phyloP scores from a whole-genome alignment of 2,113 vertebrate genomes.

The Periophthalmodon schlosseri region DNA sequence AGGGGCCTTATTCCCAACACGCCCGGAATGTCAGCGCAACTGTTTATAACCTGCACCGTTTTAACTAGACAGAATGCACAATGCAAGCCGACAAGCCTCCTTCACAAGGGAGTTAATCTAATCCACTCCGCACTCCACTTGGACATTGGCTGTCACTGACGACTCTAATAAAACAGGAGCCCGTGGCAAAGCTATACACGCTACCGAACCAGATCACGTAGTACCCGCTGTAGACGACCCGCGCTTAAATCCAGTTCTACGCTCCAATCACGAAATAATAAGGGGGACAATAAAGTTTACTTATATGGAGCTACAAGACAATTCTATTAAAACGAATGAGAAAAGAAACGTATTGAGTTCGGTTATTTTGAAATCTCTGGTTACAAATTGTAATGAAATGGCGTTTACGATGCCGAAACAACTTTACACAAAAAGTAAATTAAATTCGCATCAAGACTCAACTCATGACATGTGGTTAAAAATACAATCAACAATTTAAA shows the following conservation, averaged over 20 bases:
- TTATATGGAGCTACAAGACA: conserved; percentile 11
- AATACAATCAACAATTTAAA: too few species aligned
- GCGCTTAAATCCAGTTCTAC: conserved; percentile 29
- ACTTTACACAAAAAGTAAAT: background rate
- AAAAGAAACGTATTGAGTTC: background rate
- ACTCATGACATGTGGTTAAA: too few species aligned
- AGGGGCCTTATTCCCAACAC: conserved; percentile 57
- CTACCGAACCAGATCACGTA: conserved; percentile 50
- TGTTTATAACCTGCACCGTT: conserved; percentile 64
- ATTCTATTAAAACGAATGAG: conserved; percentile 6
- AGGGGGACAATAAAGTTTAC: conserved; percentile 7
- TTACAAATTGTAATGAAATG: background rate
- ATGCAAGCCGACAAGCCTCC: conserved; percentile 69
- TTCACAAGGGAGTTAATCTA: conserved; percentile 73
- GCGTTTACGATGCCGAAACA: background rate
- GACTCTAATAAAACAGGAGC: conserved; percentile 60
- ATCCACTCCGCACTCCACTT: conserved; percentile 65
- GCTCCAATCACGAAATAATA: conserved; percentile 25
- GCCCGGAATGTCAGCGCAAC: conserved; percentile 56
- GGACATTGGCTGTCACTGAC: conserved; percentile 70
- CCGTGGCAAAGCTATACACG: conserved; percentile 51
- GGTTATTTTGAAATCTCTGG: background rate
- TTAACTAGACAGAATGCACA: conserved; percentile 69
- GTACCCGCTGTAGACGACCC: background rate
- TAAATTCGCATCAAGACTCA: background rate